Evolutionary conservation across 2,113 vertebrate species (phyloP), one percentile per base, ranked within the genome.

Genomic region (Megaleporinus macrocephalus): DNA sequence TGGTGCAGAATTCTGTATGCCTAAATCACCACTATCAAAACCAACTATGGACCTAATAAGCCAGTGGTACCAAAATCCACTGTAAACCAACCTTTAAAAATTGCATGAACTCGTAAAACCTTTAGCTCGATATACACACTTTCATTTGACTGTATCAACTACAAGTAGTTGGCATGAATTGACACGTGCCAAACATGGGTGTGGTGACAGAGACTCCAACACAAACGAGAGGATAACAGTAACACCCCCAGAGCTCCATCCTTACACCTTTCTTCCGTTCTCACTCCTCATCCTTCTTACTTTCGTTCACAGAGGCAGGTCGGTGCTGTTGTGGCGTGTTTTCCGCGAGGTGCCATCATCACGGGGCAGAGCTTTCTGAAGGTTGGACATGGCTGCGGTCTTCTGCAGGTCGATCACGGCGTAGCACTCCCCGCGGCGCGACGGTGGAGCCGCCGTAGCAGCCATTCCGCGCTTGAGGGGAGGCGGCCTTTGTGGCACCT

Each of bases 251-350:
- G 62, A 83, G 49, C 69, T 78, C 65, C 26, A 33, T 22, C 76
- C 53, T 61, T 62, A 22, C 51, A 79, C 9, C 36, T 22, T 36
- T 63, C 36, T 70, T 68, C 71, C 63, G 59, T 55, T 78, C 79
- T 76, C 81, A 57, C 66, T 89, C 22, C 71, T 66, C 59, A 24
- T 66, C 15, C 47, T 26, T 74, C n/a, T 86, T 82, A 84, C 89
- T 85, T 81, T 86, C 94, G 92, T 86, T 79, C 68, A 90, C 89
- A 99, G 95, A 89, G 98, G 98, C 95, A 99, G 96, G 94, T 99
- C 98, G 51, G 98, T 99, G 95, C 98, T 99, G 94, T 99, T 99
- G 93, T 99, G 98, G 80, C 98, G 95, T 61, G 98, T 99, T 91
- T 99, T 99, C 92, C 98, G 93, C 12, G 97, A 95, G 12, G 98